phyloP scores from a whole-genome alignment of 2,113 vertebrate genomes.

The Erythrolamprus reginae region DNA sequence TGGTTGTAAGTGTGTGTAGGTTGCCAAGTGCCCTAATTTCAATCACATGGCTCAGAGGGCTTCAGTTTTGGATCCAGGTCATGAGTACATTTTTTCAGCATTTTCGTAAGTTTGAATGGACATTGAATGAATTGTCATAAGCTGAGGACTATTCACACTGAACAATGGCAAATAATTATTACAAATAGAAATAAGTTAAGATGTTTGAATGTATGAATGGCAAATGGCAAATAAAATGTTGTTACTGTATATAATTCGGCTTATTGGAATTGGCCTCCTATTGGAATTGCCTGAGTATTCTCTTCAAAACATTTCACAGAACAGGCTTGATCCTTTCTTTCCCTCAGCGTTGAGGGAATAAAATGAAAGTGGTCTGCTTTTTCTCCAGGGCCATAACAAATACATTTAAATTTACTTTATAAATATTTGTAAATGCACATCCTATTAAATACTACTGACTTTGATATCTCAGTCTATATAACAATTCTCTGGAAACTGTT shows the following conservation, averaged over 20 bases:
- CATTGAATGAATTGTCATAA: not conserved
- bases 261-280: not conserved
- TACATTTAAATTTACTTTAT: not conserved
- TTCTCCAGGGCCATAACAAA: not conserved
- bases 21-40: too few relatives aligned
- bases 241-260: not conserved
- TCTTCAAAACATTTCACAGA: not conserved
- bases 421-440: not conserved
- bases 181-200: not conserved
- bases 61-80: too few relatives aligned
- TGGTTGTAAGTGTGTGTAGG: too few relatives aligned
- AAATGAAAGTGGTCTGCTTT: not conserved
- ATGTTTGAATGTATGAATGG: not conserved
- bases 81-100: too few relatives aligned
- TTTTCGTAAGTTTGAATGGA: too few relatives aligned
- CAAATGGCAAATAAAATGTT: not conserved
- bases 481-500: not conserved
- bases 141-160: not conserved
- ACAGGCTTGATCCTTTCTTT: not conserved
- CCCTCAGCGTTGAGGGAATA: not conserved
- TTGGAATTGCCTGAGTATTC: not conserved
- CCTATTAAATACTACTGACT: not conserved
- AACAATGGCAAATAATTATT: not conserved
- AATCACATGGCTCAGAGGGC: too few relatives aligned
- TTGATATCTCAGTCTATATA: not conserved